These are phyloP conservation scores for Drosophila ambigua DNA, from an alignment of 1,140 invertebrate species.

Conservation along the genomic window DNA sequence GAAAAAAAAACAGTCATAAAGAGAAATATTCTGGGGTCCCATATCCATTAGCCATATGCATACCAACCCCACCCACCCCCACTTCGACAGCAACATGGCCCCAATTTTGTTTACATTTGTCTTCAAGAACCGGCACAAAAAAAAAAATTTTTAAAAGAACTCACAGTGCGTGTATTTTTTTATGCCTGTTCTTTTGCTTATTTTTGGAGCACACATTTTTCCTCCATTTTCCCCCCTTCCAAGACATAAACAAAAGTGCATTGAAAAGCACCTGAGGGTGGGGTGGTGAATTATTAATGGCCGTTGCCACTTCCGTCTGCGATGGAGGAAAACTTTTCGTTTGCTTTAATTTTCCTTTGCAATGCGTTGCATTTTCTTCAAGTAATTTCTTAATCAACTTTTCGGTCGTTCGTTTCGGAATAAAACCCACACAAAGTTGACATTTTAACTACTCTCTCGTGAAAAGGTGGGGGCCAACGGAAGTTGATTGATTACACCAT, in stretches of 20 bases:
- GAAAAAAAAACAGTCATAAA: slow-evolving; percentile 38
- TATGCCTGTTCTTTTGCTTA: slow-evolving; percentile 35
- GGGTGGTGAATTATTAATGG: slow-evolving; percentile 27
- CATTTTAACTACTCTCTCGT: slow-evolving; percentile 49
- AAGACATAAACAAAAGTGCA: slow-evolving; percentile 60
- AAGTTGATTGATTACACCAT: slow-evolving; percentile 49
- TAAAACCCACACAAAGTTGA: slow-evolving; percentile 25
- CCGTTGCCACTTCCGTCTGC: slow-evolving; percentile 29
- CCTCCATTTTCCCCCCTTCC: slow-evolving; percentile 9
- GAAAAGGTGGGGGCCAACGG: slow-evolving; percentile 20
- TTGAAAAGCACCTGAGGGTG: slow-evolving; percentile 14
- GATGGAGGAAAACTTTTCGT: slow-evolving; percentile 16
- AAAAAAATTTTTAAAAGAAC: slow-evolving; percentile 2
- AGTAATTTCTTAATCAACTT: slow-evolving; percentile 45
- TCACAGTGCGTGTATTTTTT: slow-evolving; percentile 9
- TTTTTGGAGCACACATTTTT: slow-evolving; percentile 45
- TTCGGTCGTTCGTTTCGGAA: not conserved
- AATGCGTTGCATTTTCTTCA: slow-evolving; percentile 25
- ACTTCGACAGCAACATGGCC: slow-evolving; percentile 46
- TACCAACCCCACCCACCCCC: slow-evolving; percentile 34
- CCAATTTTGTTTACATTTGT: slow-evolving; percentile 70
- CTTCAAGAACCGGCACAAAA: not conserved
- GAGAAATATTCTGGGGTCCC: slow-evolving; percentile 36
- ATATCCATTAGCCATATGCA: slow-evolving; percentile 52
- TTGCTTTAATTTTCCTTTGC: not conserved